These are phyloP conservation scores for Drosophila ogumai DNA, from an alignment of 1,140 invertebrate species.

Conservation along the genomic window DNA sequence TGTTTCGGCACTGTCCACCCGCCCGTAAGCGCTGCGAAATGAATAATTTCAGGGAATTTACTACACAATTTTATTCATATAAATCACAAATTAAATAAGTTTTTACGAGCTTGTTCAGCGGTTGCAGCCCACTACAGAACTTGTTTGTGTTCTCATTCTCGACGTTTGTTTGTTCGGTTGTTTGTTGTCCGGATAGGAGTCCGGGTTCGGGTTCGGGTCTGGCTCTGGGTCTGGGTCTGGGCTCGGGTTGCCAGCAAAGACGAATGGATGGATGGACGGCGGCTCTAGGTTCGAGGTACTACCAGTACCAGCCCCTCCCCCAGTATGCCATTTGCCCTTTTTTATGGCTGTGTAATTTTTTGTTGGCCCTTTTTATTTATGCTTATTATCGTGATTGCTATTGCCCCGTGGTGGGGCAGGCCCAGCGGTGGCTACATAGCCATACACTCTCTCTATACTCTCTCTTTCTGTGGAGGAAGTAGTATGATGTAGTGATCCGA, in stretches of 20 bases:
- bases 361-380: slow-evolving; percentile 79
- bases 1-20: slow-evolving; percentile 35
- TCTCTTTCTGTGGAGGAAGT: not conserved
- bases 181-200: slow-evolving; percentile 8
- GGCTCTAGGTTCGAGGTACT: not conserved
- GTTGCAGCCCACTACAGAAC: slow-evolving; percentile 75
- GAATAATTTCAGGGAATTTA: slow-evolving; percentile 81
- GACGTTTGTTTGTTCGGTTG: slow-evolving; percentile 23
- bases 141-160: slow-evolving; percentile 72
- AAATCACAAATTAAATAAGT: slow-evolving; percentile 84
- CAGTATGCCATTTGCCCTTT: slow-evolving; percentile 64
- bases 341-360: slow-evolving; percentile 81
- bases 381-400: slow-evolving; percentile 80
- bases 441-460: not conserved
- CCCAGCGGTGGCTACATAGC: slow-evolving; percentile 4
- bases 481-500: not conserved
- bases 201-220: not conserved
- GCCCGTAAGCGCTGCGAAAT: slow-evolving; percentile 62
- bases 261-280: slow-evolving; percentile 33
- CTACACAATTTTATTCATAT: slow-evolving; percentile 83
- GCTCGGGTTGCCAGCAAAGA: slow-evolving; percentile 9
- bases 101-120: slow-evolving; percentile 82
- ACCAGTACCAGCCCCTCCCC: not conserved
- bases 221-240: not conserved
- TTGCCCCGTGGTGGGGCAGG: slow-evolving; percentile 27